A percentile compares a stretch with the other conserved stretches of the same genome.
These are phyloP conservation scores for Carettochelys insculpta DNA, from an alignment of 2,113 vertebrate species.

Conservation along the genomic window DNA sequence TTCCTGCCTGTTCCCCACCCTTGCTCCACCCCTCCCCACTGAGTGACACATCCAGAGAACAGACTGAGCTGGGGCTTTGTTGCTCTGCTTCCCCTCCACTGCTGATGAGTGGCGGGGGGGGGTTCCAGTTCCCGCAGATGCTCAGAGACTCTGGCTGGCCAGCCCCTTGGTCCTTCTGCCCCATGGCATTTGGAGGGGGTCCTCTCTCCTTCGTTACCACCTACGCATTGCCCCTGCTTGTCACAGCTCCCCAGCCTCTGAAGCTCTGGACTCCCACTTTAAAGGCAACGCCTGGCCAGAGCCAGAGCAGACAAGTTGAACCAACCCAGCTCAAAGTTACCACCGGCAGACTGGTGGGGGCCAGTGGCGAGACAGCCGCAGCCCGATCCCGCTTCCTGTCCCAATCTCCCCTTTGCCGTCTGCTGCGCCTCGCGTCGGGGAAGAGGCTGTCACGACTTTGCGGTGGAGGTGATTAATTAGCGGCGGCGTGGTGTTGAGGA, in stretches of 20 bases:
- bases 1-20: too few relatives aligned
- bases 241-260: not conserved
- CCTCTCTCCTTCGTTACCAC: too few relatives aligned
- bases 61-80: too few relatives aligned
- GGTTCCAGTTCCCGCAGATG: too few relatives aligned
- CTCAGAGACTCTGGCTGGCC: too few relatives aligned
- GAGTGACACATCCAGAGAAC: too few relatives aligned
- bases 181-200: too few relatives aligned
- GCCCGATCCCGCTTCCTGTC: not conserved
- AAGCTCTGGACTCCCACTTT: not conserved
- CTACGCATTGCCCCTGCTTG: not conserved
- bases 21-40: too few relatives aligned
- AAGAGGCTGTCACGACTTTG: conserved; percentile 6
- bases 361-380: fast-evolving
- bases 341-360: not conserved
- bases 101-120: too few relatives aligned
- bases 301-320: not conserved
- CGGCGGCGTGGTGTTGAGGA: not conserved
- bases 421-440: not conserved
- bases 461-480: conserved; percentile 77
- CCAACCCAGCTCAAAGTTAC: not conserved
- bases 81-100: too few relatives aligned
- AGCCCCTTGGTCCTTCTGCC: too few relatives aligned
- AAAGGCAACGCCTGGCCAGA: too few relatives aligned
- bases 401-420: not conserved